Evolutionary conservation across 2,888 invertebrate genomes (phyloP).

Genomic region (Melanostoma mellinum): DNA sequence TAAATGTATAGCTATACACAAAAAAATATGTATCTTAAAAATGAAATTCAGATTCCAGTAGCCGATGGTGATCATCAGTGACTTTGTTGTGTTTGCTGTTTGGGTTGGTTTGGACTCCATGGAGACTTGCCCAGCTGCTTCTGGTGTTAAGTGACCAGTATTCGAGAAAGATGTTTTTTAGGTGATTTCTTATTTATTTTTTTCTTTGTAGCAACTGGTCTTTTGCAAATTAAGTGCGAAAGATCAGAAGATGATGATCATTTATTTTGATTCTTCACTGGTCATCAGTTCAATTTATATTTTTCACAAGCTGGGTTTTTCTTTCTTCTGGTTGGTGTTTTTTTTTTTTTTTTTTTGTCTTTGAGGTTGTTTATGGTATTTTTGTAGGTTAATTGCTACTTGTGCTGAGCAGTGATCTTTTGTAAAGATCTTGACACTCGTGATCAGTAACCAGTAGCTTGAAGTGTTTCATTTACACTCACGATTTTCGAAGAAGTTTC

Average conservation of each 20-base stretch:
- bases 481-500: slow-evolving; percentile 44
- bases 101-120: slow-evolving; percentile 23
- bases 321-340: neutral
- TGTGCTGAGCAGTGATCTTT: slow-evolving; percentile 46
- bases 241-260: slow-evolving; percentile 66
- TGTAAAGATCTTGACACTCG: slow-evolving; percentile 45
- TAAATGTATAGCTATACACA: neutral
- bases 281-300: slow-evolving; percentile 70
- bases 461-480: slow-evolving; percentile 64
- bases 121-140: slow-evolving; percentile 57
- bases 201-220: slow-evolving; percentile 48
- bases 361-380: slow-evolving; percentile 26
- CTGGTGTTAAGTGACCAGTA: slow-evolving; percentile 63
- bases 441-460: slow-evolving; percentile 61
- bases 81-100: slow-evolving; percentile 32
- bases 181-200: slow-evolving; percentile 4
- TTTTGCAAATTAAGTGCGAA: slow-evolving; percentile 68
- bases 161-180: slow-evolving; percentile 1
- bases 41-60: slow-evolving; percentile 66
- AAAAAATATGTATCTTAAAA: slow-evolving; percentile 35
- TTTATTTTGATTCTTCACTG: slow-evolving; percentile 72
- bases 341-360: neutral
- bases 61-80: slow-evolving; percentile 63
- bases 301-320: slow-evolving; percentile 41
- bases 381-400: slow-evolving; percentile 63